These are phyloP conservation scores for Eueremaeus valkanovi DNA, from an alignment of 2,888 invertebrate species.

Conservation along the genomic window DNA sequence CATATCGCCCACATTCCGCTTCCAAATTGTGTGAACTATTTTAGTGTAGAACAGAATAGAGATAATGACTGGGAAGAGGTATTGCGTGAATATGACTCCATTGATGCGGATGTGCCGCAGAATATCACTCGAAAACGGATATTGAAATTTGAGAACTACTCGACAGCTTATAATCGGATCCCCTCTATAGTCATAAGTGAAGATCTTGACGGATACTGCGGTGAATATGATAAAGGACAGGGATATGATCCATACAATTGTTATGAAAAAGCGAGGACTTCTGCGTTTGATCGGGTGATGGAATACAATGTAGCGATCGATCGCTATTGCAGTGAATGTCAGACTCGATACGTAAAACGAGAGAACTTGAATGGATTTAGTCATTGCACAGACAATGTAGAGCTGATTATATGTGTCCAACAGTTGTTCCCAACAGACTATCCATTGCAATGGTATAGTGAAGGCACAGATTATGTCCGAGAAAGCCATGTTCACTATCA, in stretches of 20 bases:
- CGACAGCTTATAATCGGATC: constrained; percentile 16
- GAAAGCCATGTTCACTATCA: constrained; percentile 21
- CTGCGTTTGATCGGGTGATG: not conserved
- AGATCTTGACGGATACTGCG: constrained; percentile 17
- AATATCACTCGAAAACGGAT: not conserved
- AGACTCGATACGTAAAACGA: constrained; percentile 25
- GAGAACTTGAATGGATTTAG: constrained; percentile 13
- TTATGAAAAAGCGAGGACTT: not conserved
- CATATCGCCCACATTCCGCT: constrained; percentile 26
- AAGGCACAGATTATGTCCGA: constrained; percentile 19
- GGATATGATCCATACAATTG: constrained; percentile 21
- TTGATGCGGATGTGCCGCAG: not conserved
- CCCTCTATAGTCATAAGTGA: not conserved
- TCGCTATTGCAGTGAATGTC: constrained; percentile 19
- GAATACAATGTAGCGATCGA: constrained; percentile 24
- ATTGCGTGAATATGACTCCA: constrained; percentile 18
- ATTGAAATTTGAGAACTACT: not conserved
- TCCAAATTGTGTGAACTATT: constrained; percentile 23
- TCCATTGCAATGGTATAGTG: constrained; percentile 6
- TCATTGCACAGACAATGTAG: constrained; percentile 10
- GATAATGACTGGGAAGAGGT: not conserved
- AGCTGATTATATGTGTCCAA: not conserved
- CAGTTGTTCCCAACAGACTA: not conserved
- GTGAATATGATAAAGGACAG: not conserved
- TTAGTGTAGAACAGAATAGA: not conserved